A percentile compares a stretch with the other conserved stretches of the same genome.
phyloP scores from a whole-genome alignment of 2,888 invertebrate genomes.

The Coenonympha glycerion region DNA sequence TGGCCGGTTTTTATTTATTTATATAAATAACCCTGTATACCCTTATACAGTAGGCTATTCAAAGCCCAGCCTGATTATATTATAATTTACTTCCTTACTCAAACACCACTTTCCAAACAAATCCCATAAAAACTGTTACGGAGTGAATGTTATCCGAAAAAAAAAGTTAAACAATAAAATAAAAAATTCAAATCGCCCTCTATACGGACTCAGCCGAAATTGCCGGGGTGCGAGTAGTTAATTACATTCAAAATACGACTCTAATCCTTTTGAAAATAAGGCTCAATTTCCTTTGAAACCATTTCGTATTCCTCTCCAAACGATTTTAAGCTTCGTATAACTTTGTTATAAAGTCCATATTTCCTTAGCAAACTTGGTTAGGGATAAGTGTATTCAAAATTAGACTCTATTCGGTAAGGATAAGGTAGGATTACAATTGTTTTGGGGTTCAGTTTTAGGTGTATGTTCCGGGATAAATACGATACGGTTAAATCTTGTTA shows the following conservation, averaged over 20 bases:
- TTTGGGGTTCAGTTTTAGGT: background rate
- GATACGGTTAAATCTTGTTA: slow-evolving; percentile 11
- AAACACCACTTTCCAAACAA: slow-evolving; percentile 7
- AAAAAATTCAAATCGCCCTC: slow-evolving; percentile 32
- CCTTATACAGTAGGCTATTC: too few species aligned
- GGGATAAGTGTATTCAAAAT: slow-evolving; percentile 1
- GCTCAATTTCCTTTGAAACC: slow-evolving; percentile 4
- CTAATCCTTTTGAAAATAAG: slow-evolving; percentile 6
- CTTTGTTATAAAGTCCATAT: slow-evolving; percentile 2
- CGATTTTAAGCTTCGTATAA: background rate
- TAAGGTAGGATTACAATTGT: slow-evolving; percentile 4
- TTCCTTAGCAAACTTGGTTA: slow-evolving; percentile 10
- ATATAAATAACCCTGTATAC: too few species aligned
- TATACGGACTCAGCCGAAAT: slow-evolving; percentile 27
- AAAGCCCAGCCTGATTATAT: too few species aligned
- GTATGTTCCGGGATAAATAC: slow-evolving; percentile 4
- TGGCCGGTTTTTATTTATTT: too few species aligned
- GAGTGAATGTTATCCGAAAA: slow-evolving; percentile 19
- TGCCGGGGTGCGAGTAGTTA: slow-evolving; percentile 16
- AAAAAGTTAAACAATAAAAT: slow-evolving; percentile 28
- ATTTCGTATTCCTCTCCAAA: background rate
- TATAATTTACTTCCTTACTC: background rate
- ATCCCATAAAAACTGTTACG: slow-evolving; percentile 13
- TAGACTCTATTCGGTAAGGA: background rate
- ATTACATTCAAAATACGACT: slow-evolving; percentile 19